A percentile compares a stretch with the other conserved stretches of the same genome.
Conservation (phyloP, 2,113 vertebrate species). For the Condylura cristata region DNA sequence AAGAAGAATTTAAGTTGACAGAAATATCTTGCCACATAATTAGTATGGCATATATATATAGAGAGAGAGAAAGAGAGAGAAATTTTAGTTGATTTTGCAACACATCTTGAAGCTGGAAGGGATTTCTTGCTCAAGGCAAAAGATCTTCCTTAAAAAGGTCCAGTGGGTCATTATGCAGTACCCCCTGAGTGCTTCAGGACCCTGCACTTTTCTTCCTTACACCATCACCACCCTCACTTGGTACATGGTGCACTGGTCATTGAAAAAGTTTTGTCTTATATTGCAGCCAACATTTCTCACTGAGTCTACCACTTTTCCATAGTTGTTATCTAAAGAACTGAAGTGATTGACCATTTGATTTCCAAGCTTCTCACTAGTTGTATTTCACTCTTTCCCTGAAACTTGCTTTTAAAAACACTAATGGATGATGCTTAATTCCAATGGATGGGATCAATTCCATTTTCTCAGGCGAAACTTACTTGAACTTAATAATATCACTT, state of each 20-base stretch:
- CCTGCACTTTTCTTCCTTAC: background rate
- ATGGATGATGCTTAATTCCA: background rate
- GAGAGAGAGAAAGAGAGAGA: background rate
- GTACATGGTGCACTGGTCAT: no score
- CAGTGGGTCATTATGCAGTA: background rate
- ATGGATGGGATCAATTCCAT: background rate
- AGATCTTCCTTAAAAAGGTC: background rate
- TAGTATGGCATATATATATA: background rate
- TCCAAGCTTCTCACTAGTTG: background rate
- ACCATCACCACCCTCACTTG: background rate
- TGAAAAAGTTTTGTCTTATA: background rate
- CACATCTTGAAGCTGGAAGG: background rate
- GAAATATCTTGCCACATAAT: background rate
- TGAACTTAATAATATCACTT: constrained; percentile 2
- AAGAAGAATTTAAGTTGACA: background rate
- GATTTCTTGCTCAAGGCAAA: background rate
- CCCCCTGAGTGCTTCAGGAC: background rate
- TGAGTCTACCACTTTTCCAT: background rate
- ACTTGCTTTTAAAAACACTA: background rate
- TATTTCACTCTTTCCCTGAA: constrained; percentile 16
- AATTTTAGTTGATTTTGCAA: background rate
- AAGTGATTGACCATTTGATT: background rate
- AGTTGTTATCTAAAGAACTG: constrained; percentile 1
- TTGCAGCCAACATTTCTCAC: background rate
- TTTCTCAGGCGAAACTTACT: constrained; percentile 15